phyloP scores from a whole-genome alignment of 2,888 invertebrate species.

The Coenonympha arcania region DNA sequence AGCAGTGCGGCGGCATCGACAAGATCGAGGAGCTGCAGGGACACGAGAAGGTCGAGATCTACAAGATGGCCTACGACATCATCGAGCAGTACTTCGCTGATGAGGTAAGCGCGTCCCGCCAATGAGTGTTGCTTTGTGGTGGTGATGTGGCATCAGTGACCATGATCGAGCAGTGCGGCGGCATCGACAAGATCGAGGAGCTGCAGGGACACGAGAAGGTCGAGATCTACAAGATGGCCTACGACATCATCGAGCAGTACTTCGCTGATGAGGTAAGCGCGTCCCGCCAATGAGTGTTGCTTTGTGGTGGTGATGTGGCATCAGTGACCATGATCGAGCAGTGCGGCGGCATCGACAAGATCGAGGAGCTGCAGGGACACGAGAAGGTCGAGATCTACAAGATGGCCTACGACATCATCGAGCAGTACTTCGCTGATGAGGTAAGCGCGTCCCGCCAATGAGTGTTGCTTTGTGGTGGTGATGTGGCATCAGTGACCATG shows the following conservation, averaged over 20 bases:
- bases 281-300: too few species aligned
- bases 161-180: constrained; percentile 98
- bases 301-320: too few species aligned
- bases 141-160: too few species aligned
- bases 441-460: too few species aligned
- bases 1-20: constrained; percentile 98
- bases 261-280: constrained; percentile 75
- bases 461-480: too few species aligned
- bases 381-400: constrained; percentile 99
- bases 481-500: too few species aligned
- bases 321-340: constrained; percentile 99
- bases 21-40: constrained; percentile 97
- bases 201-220: constrained; percentile 98
- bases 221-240: constrained; percentile 98
- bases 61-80: constrained; percentile 98
- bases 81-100: constrained; percentile 95
- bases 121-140: too few species aligned
- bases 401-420: constrained; percentile 98
- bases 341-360: constrained; percentile 98
- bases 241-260: constrained; percentile 98
- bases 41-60: constrained; percentile 99
- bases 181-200: constrained; percentile 96
- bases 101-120: too few species aligned
- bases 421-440: constrained; percentile 86
- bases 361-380: constrained; percentile 96